A percentile compares a stretch with the other conserved stretches of the same genome.
These are phyloP conservation scores for Ceratoteleas bidentatus DNA, from an alignment of 1,140 invertebrate species.

Conservation along the genomic window DNA sequence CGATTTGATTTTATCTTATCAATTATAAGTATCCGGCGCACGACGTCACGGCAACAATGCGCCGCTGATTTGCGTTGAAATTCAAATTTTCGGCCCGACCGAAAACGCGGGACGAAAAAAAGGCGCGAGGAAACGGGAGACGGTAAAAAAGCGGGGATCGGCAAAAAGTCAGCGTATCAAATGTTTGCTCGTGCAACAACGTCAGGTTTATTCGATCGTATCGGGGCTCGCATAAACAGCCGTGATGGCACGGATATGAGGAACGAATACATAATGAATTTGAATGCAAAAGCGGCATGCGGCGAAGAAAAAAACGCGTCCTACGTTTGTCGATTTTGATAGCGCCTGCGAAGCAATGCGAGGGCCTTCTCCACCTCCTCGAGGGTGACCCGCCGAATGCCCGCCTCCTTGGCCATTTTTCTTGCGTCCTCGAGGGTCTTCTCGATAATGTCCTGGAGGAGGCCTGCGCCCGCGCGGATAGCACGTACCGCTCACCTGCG, in stretches of 20 bases:
- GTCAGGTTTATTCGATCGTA: conserved; percentile 31
- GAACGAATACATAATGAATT: conserved; percentile 53
- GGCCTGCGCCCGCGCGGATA: conserved; percentile 69
- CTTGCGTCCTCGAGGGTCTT: conserved; percentile 73
- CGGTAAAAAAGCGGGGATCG: too few relatives aligned
- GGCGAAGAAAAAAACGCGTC: background rate
- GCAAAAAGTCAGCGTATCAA: conserved; percentile 29
- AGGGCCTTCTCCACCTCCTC: conserved; percentile 71
- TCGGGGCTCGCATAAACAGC: conserved; percentile 28
- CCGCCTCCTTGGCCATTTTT: conserved; percentile 70
- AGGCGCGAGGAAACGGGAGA: background rate
- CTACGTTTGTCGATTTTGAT: conserved; percentile 51
- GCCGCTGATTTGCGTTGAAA: too few relatives aligned
- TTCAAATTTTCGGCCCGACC: too few relatives aligned
- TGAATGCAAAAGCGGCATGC: conserved; percentile 11
- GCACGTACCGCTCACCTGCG: conserved; percentile 66
- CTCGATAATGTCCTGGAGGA: conserved; percentile 75
- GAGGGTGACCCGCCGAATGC: conserved; percentile 67
- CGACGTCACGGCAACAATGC: conserved; percentile 10
- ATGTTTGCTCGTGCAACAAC: conserved; percentile 25
- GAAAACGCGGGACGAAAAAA: too few relatives aligned
- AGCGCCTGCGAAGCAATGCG: conserved; percentile 69
- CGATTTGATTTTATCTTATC: conserved; percentile 50
- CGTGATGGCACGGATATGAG: conserved; percentile 28
- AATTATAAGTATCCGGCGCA: conserved; percentile 44